A percentile compares a stretch with the other conserved stretches of the same genome.
Evolutionary conservation across 2,113 vertebrate genomes (phyloP).

Genomic region (Lampris incognitus): DNA sequence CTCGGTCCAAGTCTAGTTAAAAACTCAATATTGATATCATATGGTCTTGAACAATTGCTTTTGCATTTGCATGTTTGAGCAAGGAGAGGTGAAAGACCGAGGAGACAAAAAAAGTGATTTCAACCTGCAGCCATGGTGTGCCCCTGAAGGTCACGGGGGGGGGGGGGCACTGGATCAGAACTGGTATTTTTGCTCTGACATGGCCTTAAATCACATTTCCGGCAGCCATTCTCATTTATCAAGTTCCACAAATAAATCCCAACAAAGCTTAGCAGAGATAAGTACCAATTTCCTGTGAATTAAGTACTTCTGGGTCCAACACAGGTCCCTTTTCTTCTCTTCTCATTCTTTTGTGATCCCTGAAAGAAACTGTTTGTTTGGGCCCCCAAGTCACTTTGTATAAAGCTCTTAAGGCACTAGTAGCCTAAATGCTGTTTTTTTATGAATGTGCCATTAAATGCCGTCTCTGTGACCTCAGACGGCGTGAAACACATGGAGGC

Average conservation of each 20-base stretch:
- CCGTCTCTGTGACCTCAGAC: constrained; percentile 39
- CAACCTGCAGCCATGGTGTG: neutral
- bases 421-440: constrained; percentile 36
- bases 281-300: constrained; percentile 78
- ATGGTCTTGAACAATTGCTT: neutral
- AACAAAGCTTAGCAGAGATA: constrained; percentile 65
- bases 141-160: constrained; percentile 28
- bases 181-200: constrained; percentile 45
- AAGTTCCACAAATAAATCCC: constrained; percentile 61
- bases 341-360: constrained; percentile 46
- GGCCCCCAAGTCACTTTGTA: constrained; percentile 28
- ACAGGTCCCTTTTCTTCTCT: constrained; percentile 35
- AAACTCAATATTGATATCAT: neutral
- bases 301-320: constrained; percentile 56
- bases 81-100: neutral
- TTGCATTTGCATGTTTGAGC: constrained; percentile 4
- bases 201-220: constrained; percentile 67
- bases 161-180: constrained; percentile 50
- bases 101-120: neutral
- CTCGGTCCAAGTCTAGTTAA: neutral
- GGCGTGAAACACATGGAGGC: constrained; percentile 21
- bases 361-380: constrained; percentile 40
- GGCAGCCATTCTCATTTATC: constrained; percentile 55
- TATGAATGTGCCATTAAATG: constrained; percentile 21
- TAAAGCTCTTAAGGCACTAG: constrained; percentile 45